Percentiles rank a stretch among this genome's conserved stretches.
Conservation (phyloP, 2,888 invertebrate species). For the Conus canariensis region DNA sequence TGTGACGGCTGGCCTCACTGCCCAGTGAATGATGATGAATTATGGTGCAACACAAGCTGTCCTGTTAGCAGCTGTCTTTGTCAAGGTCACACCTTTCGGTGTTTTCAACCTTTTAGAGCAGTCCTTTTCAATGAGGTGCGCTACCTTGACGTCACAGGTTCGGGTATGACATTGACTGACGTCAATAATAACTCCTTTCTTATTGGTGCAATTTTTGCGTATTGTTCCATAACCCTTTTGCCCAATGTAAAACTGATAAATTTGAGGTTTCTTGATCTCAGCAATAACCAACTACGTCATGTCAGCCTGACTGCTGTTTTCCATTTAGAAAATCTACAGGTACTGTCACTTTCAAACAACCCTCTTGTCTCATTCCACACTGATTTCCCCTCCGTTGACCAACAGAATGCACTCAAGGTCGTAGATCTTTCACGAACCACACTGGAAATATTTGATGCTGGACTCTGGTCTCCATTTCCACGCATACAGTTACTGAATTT, state of each 20-base stretch:
- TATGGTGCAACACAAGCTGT: background rate
- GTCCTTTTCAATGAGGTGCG: background rate
- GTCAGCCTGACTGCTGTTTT: background rate
- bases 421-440: background rate
- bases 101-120: background rate
- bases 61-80: background rate
- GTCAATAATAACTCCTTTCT: background rate
- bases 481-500: background rate
- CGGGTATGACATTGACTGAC: background rate
- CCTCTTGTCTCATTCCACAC: background rate
- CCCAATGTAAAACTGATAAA: background rate
- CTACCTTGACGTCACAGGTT: background rate
- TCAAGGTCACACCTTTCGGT: background rate
- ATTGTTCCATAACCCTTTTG: background rate
- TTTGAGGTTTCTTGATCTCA: background rate
- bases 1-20: slow-evolving; percentile 11
- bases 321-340: background rate
- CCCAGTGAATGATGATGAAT: background rate
- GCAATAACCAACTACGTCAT: background rate
- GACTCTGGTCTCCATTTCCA: background rate
- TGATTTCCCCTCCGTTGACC: background rate
- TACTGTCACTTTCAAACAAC: background rate
- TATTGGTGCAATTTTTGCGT: background rate
- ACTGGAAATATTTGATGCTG: background rate
- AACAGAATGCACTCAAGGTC: background rate